A percentile compares a stretch with the other conserved stretches of the same genome.
Evolutionary conservation across 2,888 invertebrate genomes (phyloP).

Genomic region (Stenotaenia linearis): DNA sequence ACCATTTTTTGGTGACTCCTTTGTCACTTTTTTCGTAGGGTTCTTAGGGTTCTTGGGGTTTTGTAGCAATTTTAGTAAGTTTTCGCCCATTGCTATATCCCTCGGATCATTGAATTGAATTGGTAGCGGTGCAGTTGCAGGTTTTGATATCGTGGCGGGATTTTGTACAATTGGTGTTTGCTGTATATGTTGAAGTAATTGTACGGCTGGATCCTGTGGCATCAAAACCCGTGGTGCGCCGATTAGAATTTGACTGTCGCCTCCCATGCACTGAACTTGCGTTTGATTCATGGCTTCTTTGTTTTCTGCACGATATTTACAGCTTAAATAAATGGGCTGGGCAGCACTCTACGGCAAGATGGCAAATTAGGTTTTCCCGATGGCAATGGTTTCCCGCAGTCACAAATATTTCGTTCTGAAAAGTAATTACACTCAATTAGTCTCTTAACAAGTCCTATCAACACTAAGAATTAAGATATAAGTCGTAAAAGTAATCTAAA

Average conservation of each 20-base stretch:
- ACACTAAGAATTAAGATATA: too few relatives aligned
- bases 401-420: too few relatives aligned
- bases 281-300: neutral
- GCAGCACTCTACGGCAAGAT: neutral
- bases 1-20: neutral
- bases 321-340: too few relatives aligned
- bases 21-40: neutral
- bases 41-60: neutral
- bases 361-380: neutral
- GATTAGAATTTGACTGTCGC: neutral
- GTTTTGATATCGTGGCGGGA: neutral
- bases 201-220: neutral
- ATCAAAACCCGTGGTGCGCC: neutral
- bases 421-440: too few relatives aligned
- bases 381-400: too few relatives aligned
- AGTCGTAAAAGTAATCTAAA: too few relatives aligned
- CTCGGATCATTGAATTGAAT: neutral
- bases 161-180: neutral
- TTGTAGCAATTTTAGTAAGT: neutral
- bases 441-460: too few relatives aligned
- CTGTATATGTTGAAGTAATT: neutral
- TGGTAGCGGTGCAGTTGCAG: neutral
- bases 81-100: neutral
- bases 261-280: neutral
- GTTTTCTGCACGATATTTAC: neutral